Percentiles rank a stretch among this genome's conserved stretches.
Evolutionary conservation across 37 sponge, comb jelly and placozoan species (phyloP).

Genomic region (Diacarnus erythraeanus): DNA sequence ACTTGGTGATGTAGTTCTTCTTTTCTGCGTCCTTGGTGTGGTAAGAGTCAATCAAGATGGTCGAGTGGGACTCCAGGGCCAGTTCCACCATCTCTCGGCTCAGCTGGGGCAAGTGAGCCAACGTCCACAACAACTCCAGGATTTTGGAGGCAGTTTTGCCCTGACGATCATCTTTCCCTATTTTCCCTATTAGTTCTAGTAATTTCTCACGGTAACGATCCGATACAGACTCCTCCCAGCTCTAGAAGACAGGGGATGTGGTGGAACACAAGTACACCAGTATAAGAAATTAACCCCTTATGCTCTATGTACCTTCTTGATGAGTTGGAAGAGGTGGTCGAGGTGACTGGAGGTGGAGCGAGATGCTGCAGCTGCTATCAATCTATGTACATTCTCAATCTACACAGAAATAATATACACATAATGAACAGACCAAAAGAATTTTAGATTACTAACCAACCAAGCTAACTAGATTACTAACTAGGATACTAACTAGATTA

Average conservation of each 20-base stretch:
- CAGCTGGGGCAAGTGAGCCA: slow-evolving; percentile 80
- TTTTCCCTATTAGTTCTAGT: slow-evolving; percentile 77
- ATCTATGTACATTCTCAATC: slow-evolving; percentile 83
- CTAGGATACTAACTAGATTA: not conserved
- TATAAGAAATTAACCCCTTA: not conserved
- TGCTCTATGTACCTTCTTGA: slow-evolving; percentile 51
- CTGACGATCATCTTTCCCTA: slow-evolving; percentile 79
- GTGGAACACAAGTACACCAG: not conserved
- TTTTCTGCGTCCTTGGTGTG: slow-evolving; percentile 68
- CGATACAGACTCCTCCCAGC: slow-evolving; percentile 81
- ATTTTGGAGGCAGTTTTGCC: slow-evolving; percentile 88
- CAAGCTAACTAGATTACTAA: not conserved
- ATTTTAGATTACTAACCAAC: slow-evolving; percentile 4
- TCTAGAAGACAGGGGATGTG: slow-evolving; percentile 29
- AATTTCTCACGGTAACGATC: slow-evolving; percentile 78
- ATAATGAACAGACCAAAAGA: not conserved
- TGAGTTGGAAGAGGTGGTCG: slow-evolving; percentile 84
- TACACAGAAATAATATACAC: not conserved
- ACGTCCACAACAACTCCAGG: slow-evolving; percentile 82
- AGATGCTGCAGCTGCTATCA: slow-evolving; percentile 83
- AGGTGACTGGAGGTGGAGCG: slow-evolving; percentile 64
- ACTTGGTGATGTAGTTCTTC: slow-evolving; percentile 70
- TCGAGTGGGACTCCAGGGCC: slow-evolving; percentile 77
- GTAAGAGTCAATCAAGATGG: slow-evolving; percentile 79
- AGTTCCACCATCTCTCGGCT: slow-evolving; percentile 83